Evolutionary conservation across 2,113 vertebrate genomes (phyloP).

Genomic region (Loxodonta africana): DNA sequence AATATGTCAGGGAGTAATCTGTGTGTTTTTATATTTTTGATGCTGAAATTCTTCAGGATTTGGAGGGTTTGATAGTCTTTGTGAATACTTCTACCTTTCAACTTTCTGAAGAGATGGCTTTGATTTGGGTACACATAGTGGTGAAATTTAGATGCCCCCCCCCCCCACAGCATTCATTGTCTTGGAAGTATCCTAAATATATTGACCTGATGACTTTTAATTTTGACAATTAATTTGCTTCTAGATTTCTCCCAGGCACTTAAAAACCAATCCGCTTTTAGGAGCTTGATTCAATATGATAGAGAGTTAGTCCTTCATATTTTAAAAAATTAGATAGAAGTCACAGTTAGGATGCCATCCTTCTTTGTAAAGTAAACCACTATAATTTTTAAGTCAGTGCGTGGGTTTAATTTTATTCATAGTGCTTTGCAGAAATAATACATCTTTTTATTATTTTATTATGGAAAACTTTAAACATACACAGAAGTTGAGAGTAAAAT

Average conservation of each 20-base stretch:
- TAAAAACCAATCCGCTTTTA: slow-evolving; percentile 55
- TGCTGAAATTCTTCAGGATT: background rate
- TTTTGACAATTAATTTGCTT: slow-evolving; percentile 66
- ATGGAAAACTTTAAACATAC: background rate
- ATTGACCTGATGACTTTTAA: background rate
- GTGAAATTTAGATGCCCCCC: background rate
- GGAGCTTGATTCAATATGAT: slow-evolving; percentile 69
- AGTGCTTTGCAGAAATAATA: background rate
- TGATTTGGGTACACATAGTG: slow-evolving; percentile 12
- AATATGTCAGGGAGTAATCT: background rate
- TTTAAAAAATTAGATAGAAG: background rate
- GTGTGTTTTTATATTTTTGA: slow-evolving; percentile 14
- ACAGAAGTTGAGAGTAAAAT: slow-evolving; percentile 9
- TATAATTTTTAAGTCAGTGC: slow-evolving; percentile 42
- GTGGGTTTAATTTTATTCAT: slow-evolving; percentile 37
- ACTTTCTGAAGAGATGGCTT: slow-evolving; percentile 39
- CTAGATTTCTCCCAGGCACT: background rate
- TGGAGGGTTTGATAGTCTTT: background rate
- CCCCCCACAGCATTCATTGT: accelerated
- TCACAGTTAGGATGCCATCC: slow-evolving; percentile 23
- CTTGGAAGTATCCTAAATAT: background rate
- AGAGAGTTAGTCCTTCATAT: background rate
- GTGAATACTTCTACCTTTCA: background rate
- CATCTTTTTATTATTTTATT: slow-evolving; percentile 22
- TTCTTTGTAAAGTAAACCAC: slow-evolving; percentile 24